Conservation (phyloP, 1,140 invertebrate species). For the Yoshiicerus persimilis region DNA sequence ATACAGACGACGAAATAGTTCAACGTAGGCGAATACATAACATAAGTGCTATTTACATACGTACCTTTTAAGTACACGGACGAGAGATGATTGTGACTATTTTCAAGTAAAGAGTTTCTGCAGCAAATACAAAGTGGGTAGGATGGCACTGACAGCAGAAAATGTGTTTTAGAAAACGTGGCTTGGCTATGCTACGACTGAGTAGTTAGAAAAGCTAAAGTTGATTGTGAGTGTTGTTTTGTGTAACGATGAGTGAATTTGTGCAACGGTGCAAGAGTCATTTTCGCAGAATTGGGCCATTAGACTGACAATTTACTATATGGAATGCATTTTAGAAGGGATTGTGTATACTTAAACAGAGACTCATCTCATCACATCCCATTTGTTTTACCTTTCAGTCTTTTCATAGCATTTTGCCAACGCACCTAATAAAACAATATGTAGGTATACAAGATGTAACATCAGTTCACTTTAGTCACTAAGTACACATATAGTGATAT, state of each 20-base stretch:
- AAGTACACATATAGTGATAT: neutral
- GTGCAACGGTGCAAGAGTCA: constrained; percentile 17
- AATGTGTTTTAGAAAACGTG: neutral
- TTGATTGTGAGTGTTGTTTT: neutral
- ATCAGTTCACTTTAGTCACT: too few relatives aligned
- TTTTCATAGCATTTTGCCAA: neutral
- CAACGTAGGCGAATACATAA: too few relatives aligned
- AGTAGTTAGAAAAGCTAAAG: neutral
- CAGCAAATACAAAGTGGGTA: neutral
- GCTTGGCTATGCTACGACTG: neutral
- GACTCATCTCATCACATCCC: constrained; percentile 6
- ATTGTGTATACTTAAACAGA: constrained; percentile 7
- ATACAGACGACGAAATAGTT: too few relatives aligned
- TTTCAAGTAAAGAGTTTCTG: neutral
- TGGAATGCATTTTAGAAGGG: neutral
- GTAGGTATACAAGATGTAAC: neutral
- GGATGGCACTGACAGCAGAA: neutral
- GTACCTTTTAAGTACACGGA: neutral
- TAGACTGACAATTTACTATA: constrained; percentile 2
- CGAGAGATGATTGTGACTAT: neutral
- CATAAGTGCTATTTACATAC: too few relatives aligned
- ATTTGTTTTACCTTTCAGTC: constrained; percentile 5
- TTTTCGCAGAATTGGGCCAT: constrained; percentile 16
- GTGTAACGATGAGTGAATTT: constrained; percentile 17
- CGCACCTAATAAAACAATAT: neutral